Base-by-base conservation (phyloP, 2,888 invertebrate species). In the Eupithecia subumbrata region DNA sequence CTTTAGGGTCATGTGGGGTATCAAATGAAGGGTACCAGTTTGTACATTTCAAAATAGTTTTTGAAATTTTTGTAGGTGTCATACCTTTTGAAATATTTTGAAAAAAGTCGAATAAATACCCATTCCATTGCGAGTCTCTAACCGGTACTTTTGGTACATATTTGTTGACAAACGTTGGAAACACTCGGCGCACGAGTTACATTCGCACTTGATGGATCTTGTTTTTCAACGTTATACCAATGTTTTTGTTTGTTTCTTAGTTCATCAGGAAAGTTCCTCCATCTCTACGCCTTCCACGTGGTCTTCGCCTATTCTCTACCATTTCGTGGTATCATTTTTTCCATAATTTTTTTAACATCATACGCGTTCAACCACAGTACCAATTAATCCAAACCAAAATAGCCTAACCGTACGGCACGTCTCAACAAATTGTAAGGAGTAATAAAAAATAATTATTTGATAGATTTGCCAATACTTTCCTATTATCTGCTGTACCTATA, bases 381-480 rank as follows among this genome's bases (percentile, higher is more conserved):
- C n/a, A 22, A 52, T 11, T 18, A 7, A 22, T 22, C 22, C 52
- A 52, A 63, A 63, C 30, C 16, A 3, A 14, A 25, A 25, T 30
- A 25, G 7, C 63, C 14, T 12, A 63, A 30, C 12, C 63, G 63
- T 63, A 30, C 22, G 30, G 63, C 30, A 63, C 30, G 63, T 63
- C 63, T 63, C 30, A 30, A 63, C 60, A 63, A 63, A 63, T 63
- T 63, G 63, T 63, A 5, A 25, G 63, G 30, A 25, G 11, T 30
- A 30, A 63, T 63, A 52, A 52, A 25, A 63, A 30, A 63, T 7
- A 12, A 63, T 63, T 30, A 63, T 75, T 43, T 37, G 64, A 69
- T 37, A 71, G 63, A 75, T 72, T 72, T 63, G 60, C 25, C 45
- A 37, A 69, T 68, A 69, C 52, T 75, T 64, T 75, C 71, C 48